Conservation (phyloP, 2,797 vertebrate species). For the Paramormyrops hopkinsi region DNA sequence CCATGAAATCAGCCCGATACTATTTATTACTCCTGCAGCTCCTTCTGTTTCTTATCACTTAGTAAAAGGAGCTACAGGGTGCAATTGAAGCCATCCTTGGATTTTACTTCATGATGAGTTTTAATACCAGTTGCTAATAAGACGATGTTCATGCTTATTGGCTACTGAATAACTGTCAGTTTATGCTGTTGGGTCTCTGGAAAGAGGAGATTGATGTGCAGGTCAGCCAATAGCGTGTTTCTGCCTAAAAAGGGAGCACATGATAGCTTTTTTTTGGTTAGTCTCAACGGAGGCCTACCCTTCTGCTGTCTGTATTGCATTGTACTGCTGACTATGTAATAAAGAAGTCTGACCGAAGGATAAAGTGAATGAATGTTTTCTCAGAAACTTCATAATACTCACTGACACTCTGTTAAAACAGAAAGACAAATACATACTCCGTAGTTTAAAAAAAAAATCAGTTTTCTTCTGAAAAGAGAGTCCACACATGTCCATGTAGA, state of each 20-base stretch:
- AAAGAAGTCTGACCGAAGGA: not conserved
- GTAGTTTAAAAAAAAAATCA: constrained; percentile 52
- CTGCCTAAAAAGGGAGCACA: not conserved
- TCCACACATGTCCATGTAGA: constrained; percentile 58
- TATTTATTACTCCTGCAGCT: not conserved
- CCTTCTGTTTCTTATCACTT: not conserved
- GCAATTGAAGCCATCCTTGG: not conserved
- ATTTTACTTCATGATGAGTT: not conserved
- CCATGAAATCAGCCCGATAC: not conserved
- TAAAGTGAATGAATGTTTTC: not conserved
- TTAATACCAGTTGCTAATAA: not conserved
- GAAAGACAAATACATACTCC: constrained; percentile 53
- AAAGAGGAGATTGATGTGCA: not conserved
- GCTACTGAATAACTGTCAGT: not conserved
- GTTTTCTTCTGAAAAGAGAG: constrained; percentile 62
- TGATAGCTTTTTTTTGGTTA: not conserved
- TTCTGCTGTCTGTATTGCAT: not conserved
- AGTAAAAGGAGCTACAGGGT: not conserved
- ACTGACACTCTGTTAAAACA: constrained; percentile 40
- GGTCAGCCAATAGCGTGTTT: not conserved
- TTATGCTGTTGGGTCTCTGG: not conserved
- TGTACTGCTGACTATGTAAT: not conserved
- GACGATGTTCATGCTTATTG: not conserved
- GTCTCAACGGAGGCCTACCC: not conserved
- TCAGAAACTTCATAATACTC: constrained; percentile 19